These are phyloP conservation scores for Nycticorax nycticorax DNA, from an alignment of 2,113 vertebrate genomes.

Conservation along the genomic window DNA sequence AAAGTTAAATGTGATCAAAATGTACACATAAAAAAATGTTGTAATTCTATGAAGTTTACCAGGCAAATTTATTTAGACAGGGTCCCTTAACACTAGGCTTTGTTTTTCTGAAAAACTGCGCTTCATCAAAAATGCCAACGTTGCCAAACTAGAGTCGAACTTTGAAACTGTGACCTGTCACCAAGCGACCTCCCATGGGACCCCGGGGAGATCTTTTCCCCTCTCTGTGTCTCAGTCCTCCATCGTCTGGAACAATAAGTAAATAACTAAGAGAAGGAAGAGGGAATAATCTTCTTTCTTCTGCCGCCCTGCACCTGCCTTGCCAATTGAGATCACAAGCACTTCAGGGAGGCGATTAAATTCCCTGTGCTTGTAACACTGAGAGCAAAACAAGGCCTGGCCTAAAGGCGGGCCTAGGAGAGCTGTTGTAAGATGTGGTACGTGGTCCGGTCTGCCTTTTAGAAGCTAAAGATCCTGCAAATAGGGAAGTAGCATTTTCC, in stretches of 20 bases:
- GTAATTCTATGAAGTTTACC: not conserved
- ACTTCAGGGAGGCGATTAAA: not conserved
- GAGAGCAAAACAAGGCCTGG: not conserved
- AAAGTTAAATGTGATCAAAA: not conserved
- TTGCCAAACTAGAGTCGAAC: not conserved
- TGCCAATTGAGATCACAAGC: not conserved
- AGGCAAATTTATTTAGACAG: conserved; percentile 27
- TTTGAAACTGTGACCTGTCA: conserved; percentile 1
- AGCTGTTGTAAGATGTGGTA: not conserved
- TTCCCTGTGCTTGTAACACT: not conserved
- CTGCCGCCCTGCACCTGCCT: not conserved
- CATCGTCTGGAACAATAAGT: not conserved
- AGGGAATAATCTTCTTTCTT: not conserved
- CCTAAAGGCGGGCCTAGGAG: not conserved
- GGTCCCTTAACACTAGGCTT: not conserved
- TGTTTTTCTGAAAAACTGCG: not conserved
- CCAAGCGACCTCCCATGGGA: not conserved
- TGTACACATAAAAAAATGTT: not conserved
- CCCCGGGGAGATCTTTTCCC: not conserved
- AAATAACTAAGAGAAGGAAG: not conserved
- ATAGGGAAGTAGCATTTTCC: not conserved
- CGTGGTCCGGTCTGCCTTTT: not conserved
- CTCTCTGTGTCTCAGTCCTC: not conserved
- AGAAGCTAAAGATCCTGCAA: not conserved
- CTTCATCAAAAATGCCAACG: not conserved